Evolutionary conservation across 2,113 vertebrate genomes (phyloP).

Genomic region (Tachuris rubrigastra): DNA sequence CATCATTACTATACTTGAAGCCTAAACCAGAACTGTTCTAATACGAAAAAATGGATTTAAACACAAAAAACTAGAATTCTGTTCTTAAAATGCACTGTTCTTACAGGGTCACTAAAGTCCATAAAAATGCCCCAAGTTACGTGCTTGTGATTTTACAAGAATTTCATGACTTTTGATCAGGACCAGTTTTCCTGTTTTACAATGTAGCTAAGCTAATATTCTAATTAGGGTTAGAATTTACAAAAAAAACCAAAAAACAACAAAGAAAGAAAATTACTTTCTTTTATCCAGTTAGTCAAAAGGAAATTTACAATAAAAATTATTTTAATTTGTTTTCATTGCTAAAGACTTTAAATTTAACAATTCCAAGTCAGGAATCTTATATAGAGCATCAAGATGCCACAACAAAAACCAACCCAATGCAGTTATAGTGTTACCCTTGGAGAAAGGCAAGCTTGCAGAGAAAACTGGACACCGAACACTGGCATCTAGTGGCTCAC

Average conservation of each 20-base stretch:
- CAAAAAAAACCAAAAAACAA: not conserved
- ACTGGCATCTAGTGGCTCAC: slow-evolving; percentile 26
- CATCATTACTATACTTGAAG: not conserved
- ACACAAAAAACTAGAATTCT: not conserved
- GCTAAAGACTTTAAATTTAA: not conserved
- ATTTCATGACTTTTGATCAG: not conserved
- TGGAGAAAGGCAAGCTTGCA: not conserved
- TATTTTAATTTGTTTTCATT: not conserved
- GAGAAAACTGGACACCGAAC: not conserved
- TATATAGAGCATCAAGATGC: not conserved
- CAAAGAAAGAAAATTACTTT: not conserved
- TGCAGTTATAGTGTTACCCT: not conserved
- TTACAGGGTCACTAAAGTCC: not conserved
- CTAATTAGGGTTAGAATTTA: not conserved
- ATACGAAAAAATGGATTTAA: not conserved
- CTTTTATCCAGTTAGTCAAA: not conserved
- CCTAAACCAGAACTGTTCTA: not conserved
- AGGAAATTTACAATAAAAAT: not conserved
- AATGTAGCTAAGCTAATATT: not conserved
- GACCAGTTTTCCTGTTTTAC: not conserved
- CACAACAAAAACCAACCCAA: not conserved
- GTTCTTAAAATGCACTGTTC: not conserved
- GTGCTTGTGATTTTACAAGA: not conserved
- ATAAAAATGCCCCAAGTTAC: not conserved
- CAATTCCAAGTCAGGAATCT: not conserved